These are phyloP conservation scores for Matsumurasca onukii DNA, from an alignment of 1,140 invertebrate genomes.

Conservation along the genomic window DNA sequence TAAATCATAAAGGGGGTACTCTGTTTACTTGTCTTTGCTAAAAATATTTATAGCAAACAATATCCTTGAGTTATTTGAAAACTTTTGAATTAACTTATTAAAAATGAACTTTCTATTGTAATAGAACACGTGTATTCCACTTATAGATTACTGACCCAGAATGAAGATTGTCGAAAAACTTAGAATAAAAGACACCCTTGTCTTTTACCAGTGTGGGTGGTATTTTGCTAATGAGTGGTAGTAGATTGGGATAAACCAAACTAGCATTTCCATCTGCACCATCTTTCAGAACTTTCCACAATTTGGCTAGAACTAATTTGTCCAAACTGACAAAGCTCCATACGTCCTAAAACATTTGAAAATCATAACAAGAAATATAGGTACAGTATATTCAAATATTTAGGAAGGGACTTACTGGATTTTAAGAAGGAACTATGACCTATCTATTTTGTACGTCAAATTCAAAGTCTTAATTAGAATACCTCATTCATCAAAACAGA, in stretches of 20 bases:
- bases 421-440: not conserved
- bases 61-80: not conserved
- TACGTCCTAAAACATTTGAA: conserved; percentile 59
- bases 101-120: not conserved
- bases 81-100: conserved; percentile 10
- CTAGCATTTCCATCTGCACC: conserved; percentile 66
- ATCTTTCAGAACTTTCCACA: conserved; percentile 63
- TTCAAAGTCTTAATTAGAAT: not conserved
- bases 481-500: not conserved
- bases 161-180: conserved; percentile 66
- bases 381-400: not conserved
- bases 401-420: not conserved
- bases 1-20: not conserved
- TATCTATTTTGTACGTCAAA: not conserved
- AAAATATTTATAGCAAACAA: not conserved
- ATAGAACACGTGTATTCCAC: conserved; percentile 30
- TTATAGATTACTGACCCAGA: no score
- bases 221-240: conserved; percentile 72
- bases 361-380: conserved; percentile 32
- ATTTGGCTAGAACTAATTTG: conserved; percentile 68
- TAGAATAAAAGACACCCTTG: conserved; percentile 59
- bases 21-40: not conserved
- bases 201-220: conserved; percentile 54
- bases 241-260: conserved; percentile 68
- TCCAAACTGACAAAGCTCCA: conserved; percentile 65